Conservation (phyloP, 2,113 vertebrate species). For the Cairina moschata region DNA sequence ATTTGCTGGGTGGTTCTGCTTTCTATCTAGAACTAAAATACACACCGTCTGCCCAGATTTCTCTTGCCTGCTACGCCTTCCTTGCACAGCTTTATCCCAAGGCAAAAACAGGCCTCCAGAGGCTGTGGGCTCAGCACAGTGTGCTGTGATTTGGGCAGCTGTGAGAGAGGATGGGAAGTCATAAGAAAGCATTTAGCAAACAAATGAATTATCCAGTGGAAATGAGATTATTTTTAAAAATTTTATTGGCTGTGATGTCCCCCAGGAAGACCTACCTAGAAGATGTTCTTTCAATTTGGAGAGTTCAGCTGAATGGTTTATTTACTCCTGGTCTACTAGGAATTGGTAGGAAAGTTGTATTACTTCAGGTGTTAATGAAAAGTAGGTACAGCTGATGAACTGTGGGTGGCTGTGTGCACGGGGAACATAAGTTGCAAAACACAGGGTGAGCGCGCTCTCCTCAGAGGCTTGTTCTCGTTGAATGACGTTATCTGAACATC, state of each 20-base stretch:
- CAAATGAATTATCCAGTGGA: not conserved
- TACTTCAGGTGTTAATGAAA: not conserved
- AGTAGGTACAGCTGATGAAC: not conserved
- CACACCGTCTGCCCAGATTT: fast-evolving
- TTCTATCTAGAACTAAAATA: not conserved
- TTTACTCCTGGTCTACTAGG: not conserved
- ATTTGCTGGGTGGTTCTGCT: not conserved
- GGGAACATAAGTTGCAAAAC: not conserved
- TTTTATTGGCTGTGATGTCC: not conserved
- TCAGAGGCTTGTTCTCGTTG: not conserved
- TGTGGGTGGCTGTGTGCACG: not conserved
- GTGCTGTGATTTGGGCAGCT: not conserved
- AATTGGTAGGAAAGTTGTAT: not conserved
- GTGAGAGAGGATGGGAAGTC: not conserved
- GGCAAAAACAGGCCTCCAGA: not conserved
- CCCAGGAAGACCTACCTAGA: not conserved
- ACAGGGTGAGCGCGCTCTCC: fast-evolving
- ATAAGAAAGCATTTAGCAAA: not conserved
- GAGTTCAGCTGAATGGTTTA: not conserved
- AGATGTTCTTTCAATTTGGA: not conserved
- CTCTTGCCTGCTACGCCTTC: fast-evolving
- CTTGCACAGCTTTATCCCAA: not conserved
- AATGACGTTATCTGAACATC: not conserved
- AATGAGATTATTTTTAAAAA: not conserved
- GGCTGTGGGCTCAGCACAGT: not conserved